These are phyloP conservation scores for Scophthalmus maximus DNA, from an alignment of 2,113 vertebrate genomes.

Conservation along the genomic window DNA sequence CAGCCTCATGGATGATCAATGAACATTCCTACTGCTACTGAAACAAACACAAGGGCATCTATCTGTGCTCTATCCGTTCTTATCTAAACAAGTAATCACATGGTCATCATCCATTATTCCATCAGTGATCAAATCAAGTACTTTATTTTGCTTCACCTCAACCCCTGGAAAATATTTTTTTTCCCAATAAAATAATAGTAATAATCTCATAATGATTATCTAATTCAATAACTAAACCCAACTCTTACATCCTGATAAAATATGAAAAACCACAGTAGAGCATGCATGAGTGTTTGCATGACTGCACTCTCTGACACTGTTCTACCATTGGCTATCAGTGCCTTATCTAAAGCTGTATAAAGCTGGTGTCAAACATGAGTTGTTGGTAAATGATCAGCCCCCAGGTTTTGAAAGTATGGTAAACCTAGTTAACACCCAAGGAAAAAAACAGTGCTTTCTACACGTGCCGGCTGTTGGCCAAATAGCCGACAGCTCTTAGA, in stretches of 20 bases:
- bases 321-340: slow-evolving; percentile 38
- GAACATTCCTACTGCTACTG: slow-evolving; percentile 73
- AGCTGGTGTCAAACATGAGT: slow-evolving; percentile 58
- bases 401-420: slow-evolving; percentile 17
- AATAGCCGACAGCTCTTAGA: too few relatives aligned
- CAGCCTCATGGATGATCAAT: slow-evolving; percentile 63
- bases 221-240: background rate
- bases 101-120: slow-evolving; percentile 55
- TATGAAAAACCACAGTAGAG: background rate
- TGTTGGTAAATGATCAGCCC: slow-evolving; percentile 71
- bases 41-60: slow-evolving; percentile 73
- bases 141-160: slow-evolving; percentile 19
- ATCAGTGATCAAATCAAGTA: slow-evolving; percentile 44
- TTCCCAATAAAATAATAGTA: background rate
- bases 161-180: background rate
- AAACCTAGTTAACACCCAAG: slow-evolving; percentile 32
- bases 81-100: slow-evolving; percentile 69
- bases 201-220: background rate
- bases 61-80: slow-evolving; percentile 30
- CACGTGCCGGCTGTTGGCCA: too few relatives aligned
- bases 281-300: slow-evolving; percentile 4
- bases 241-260: background rate
- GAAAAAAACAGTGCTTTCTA: too few relatives aligned
- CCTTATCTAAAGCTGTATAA: slow-evolving; percentile 69
- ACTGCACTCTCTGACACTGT: slow-evolving; percentile 42